phyloP scores from a whole-genome alignment of 2,797 vertebrate species.

The Enoplosus armatus region DNA sequence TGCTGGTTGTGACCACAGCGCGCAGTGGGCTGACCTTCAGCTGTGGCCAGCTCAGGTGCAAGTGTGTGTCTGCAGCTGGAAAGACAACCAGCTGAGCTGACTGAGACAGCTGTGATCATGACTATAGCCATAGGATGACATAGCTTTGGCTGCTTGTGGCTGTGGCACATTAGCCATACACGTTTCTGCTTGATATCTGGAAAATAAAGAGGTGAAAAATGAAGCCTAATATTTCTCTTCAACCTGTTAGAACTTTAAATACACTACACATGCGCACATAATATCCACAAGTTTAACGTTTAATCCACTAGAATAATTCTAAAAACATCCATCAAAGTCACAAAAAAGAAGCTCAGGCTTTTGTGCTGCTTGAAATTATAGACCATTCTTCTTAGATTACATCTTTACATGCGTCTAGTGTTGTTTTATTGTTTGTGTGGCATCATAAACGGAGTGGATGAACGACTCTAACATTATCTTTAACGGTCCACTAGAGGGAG shows the following conservation, averaged over 20 bases:
- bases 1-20: no score
- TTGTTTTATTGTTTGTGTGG: background rate
- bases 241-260: background rate
- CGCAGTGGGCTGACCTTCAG: no score
- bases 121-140: no score
- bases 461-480: background rate
- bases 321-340: background rate
- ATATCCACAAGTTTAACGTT: background rate
- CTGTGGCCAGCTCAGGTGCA: no score
- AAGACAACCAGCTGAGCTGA: no score
- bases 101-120: no score
- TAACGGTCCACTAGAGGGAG: conserved; percentile 74
- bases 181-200: background rate
- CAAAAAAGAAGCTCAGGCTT: background rate
- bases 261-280: background rate
- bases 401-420: background rate
- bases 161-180: no score
- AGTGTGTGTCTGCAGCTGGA: no score
- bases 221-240: background rate
- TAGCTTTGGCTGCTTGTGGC: no score
- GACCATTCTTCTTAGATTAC: background rate
- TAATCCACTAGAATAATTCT: background rate
- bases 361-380: background rate
- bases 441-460: background rate
- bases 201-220: background rate